phyloP scores from a whole-genome alignment of 2,888 invertebrate genomes.

The Epicampocera succincta region DNA sequence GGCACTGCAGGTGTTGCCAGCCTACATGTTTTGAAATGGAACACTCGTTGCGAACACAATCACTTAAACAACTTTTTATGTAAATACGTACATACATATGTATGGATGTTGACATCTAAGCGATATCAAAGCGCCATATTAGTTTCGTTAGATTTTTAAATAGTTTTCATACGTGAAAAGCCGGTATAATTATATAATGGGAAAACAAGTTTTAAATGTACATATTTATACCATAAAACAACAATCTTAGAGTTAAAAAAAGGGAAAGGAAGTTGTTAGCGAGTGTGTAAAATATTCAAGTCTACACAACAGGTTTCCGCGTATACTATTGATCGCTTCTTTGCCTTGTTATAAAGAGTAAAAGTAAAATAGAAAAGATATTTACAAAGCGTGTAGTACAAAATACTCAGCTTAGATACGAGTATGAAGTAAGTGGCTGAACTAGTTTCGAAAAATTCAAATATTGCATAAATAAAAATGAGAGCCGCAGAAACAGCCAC shows the following conservation, averaged over 20 bases:
- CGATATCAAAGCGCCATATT: too few relatives aligned
- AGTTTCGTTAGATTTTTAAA: neutral
- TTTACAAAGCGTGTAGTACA: neutral
- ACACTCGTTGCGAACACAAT: too few relatives aligned
- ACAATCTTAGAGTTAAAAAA: constrained; percentile 72
- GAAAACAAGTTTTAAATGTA: constrained; percentile 23
- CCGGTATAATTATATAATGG: constrained; percentile 49
- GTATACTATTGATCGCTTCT: constrained; percentile 65
- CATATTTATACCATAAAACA: constrained; percentile 14
- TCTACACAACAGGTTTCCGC: constrained; percentile 51
- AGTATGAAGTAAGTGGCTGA: constrained; percentile 46
- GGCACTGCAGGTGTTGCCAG: neutral
- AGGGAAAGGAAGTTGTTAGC: constrained; percentile 71
- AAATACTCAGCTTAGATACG: neutral
- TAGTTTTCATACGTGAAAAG: neutral
- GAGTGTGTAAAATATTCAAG: constrained; percentile 22
- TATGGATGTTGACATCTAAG: neutral
- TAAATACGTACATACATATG: too few relatives aligned
- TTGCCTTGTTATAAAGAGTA: constrained; percentile 67
- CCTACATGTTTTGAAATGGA: neutral
- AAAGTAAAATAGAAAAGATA: constrained; percentile 61
- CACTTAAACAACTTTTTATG: neutral
- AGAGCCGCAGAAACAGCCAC: neutral
- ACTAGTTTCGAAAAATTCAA: constrained; percentile 49
- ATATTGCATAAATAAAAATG: constrained; percentile 43